A percentile compares a stretch with the other conserved stretches of the same genome.
These are phyloP conservation scores for Lycodopsis pacificus DNA, from an alignment of 2,797 vertebrate genomes.

Conservation along the genomic window DNA sequence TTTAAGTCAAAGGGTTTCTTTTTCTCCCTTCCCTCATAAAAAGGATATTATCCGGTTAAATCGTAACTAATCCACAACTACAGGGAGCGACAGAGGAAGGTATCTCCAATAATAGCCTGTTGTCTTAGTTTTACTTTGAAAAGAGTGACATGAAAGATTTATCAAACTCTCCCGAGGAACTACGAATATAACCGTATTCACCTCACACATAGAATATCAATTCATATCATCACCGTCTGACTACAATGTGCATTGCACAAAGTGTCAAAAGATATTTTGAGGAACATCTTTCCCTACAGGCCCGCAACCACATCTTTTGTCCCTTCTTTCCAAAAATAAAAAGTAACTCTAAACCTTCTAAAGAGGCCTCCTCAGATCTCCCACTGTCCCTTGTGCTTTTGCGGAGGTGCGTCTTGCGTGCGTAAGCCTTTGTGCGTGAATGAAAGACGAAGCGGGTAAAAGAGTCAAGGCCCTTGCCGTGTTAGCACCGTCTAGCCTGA, in stretches of 20 bases:
- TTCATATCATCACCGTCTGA: slow-evolving; percentile 34
- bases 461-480: slow-evolving; percentile 35
- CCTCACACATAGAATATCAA: slow-evolving; percentile 37
- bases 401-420: slow-evolving; percentile 14
- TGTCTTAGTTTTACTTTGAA: slow-evolving; percentile 32
- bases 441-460: slow-evolving; percentile 31
- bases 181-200: slow-evolving; percentile 25
- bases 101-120: slow-evolving; percentile 45
- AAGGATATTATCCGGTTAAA: slow-evolving; percentile 82
- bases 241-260: slow-evolving; percentile 22
- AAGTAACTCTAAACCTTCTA: slow-evolving; percentile 29
- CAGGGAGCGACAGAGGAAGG: slow-evolving; percentile 29
- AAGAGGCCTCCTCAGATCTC: slow-evolving; percentile 37
- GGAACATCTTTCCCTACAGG: slow-evolving; percentile 40
- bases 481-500: slow-evolving; percentile 41
- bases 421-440: slow-evolving; percentile 9
- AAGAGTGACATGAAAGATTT: slow-evolving; percentile 36
- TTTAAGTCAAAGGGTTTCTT: slow-evolving; percentile 73
- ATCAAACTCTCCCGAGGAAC: slow-evolving; percentile 28
- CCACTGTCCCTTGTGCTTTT: slow-evolving; percentile 33
- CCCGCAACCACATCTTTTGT: slow-evolving; percentile 35
- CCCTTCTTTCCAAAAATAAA: slow-evolving; percentile 59
- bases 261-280: slow-evolving; percentile 56
- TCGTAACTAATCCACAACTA: slow-evolving; percentile 72
- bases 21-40: slow-evolving; percentile 68